A percentile compares a stretch with the other conserved stretches of the same genome.
phyloP scores from a whole-genome alignment of 2,888 invertebrate genomes.

The Microchrysa polita region DNA sequence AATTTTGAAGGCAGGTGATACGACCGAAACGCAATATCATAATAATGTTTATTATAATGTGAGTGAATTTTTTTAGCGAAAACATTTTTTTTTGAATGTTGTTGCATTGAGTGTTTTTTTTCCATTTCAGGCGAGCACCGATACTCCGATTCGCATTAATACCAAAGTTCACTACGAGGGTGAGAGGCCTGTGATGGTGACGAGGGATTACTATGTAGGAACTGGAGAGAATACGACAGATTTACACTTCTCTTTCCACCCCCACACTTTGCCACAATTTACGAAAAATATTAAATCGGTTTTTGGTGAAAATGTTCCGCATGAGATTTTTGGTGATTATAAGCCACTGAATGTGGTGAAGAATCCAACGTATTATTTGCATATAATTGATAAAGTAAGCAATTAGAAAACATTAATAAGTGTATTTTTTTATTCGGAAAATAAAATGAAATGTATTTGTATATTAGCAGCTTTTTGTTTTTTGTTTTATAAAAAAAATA shows the following conservation, averaged over 20 bases:
- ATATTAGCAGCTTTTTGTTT: too few relatives aligned
- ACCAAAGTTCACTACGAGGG: slow-evolving; percentile 84
- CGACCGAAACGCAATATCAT: slow-evolving; percentile 69
- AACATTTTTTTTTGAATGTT: too few relatives aligned
- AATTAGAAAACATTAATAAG: slow-evolving; percentile 9
- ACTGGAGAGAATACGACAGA: slow-evolving; percentile 71
- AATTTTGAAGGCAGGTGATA: slow-evolving; percentile 78
- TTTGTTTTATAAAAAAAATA: too few relatives aligned
- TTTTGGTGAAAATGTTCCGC: slow-evolving; percentile 72
- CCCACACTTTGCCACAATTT: slow-evolving; percentile 80
- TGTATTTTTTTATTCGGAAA: background rate
- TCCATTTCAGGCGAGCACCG: background rate
- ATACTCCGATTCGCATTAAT: slow-evolving; percentile 67
- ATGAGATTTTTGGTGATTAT: slow-evolving; percentile 85
- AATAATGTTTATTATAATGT: slow-evolving; percentile 90
- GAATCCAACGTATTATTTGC: slow-evolving; percentile 85
- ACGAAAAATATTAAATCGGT: slow-evolving; percentile 75
- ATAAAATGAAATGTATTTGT: too few relatives aligned
- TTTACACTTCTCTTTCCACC: slow-evolving; percentile 89
- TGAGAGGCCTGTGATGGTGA: slow-evolving; percentile 79
- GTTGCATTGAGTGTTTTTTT: too few relatives aligned
- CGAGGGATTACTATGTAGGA: slow-evolving; percentile 83
- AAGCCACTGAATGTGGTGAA: slow-evolving; percentile 71
- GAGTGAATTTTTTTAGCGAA: too few relatives aligned
- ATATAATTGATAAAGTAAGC: slow-evolving; percentile 75